Conservation (phyloP, 1,140 invertebrate genomes). For the Danaus melanippus region DNA sequence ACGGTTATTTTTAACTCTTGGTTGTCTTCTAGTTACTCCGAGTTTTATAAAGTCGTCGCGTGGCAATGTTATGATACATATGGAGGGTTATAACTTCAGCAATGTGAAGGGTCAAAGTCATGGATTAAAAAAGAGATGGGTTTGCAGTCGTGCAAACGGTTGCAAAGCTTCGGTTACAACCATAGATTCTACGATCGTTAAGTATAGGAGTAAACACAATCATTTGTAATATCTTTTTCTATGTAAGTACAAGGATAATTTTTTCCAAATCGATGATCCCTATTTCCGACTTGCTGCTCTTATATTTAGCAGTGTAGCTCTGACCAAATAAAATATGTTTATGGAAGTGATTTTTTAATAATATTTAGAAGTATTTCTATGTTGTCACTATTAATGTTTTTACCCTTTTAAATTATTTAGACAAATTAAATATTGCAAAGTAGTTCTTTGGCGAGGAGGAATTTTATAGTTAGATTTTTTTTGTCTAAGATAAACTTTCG, state of each 20-base stretch:
- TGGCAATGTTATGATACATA: slow-evolving; percentile 30
- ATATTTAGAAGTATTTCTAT: background rate
- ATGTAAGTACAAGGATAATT: too few species aligned
- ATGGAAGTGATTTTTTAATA: background rate
- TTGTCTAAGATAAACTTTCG: background rate
- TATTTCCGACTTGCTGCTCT: too few species aligned
- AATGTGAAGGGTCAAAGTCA: background rate
- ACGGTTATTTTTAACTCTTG: too few species aligned
- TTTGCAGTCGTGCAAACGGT: slow-evolving; percentile 16
- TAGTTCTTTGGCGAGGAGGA: too few species aligned
- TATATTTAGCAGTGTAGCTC: too few species aligned
- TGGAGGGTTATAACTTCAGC: slow-evolving; percentile 18
- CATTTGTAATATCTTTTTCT: slow-evolving; percentile 6
- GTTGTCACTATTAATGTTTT: background rate
- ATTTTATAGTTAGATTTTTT: background rate
- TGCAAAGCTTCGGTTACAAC: slow-evolving; percentile 24
- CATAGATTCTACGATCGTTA: slow-evolving; percentile 19
- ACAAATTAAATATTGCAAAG: too few species aligned
- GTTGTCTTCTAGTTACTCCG: slow-evolving; percentile 17
- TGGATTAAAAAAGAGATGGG: slow-evolving; percentile 16
- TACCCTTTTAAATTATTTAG: too few species aligned
- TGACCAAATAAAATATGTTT: too few species aligned
- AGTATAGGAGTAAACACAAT: slow-evolving; percentile 13
- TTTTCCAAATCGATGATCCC: too few species aligned
- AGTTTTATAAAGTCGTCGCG: slow-evolving; percentile 22